Evolutionary conservation across 2,113 vertebrate genomes (phyloP).

Genomic region (Eonycteris spelaea): DNA sequence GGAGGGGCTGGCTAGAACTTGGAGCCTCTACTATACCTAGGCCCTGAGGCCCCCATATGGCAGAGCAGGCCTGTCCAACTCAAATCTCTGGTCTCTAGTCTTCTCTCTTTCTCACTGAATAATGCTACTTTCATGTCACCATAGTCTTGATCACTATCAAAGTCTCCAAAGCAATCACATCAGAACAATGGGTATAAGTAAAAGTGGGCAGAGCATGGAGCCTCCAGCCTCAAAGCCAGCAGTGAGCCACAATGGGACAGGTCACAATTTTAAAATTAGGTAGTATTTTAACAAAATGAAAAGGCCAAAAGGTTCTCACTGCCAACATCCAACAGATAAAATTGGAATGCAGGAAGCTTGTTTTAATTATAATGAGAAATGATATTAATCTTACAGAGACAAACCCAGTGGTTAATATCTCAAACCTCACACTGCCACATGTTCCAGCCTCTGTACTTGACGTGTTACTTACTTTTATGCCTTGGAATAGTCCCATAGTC

Average conservation of each 20-base stretch:
- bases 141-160: neutral
- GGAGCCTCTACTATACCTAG: neutral
- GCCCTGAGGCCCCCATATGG: no score
- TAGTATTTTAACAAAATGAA: neutral
- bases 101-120: neutral
- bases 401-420: neutral
- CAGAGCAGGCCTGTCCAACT: neutral
- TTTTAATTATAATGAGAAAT: neutral
- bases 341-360: neutral
- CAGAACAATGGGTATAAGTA: neutral
- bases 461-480: neutral
- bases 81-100: neutral
- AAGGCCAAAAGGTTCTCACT: neutral
- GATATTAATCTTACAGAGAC: neutral
- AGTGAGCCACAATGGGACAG: neutral
- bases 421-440: neutral
- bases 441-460: neutral
- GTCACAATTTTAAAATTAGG: neutral
- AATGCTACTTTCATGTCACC: neutral
- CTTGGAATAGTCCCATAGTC: neutral
- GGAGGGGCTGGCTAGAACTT: neutral
- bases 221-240: neutral
- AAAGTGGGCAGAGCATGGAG: neutral
- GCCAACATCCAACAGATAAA: neutral
- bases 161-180: neutral